These are phyloP conservation scores for Nylanderia fulva DNA, from an alignment of 1,140 invertebrate species.

Conservation along the genomic window DNA sequence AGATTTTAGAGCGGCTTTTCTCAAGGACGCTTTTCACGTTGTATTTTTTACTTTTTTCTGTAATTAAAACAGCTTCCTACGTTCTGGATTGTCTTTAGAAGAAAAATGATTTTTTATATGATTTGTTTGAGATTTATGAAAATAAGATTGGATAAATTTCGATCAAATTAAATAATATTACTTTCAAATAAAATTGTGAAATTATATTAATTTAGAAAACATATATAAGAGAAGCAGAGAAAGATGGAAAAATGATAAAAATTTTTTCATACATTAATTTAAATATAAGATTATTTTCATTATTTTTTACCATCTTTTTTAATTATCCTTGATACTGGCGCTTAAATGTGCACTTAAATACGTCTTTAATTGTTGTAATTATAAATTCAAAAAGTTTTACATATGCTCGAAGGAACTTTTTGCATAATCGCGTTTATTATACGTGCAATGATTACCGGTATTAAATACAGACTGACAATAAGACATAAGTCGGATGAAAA, in stretches of 20 bases:
- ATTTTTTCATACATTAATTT: background rate
- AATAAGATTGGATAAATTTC: background rate
- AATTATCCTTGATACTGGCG: background rate
- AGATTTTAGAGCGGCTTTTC: background rate
- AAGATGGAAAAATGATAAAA: too few species aligned
- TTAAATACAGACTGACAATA: conserved; percentile 16
- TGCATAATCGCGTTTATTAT: conserved; percentile 33
- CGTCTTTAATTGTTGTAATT: background rate
- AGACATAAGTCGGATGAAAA: conserved; percentile 27
- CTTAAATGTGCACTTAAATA: background rate
- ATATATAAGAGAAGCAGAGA: background rate
- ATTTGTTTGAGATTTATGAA: background rate
- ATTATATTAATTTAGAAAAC: background rate
- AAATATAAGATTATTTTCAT: background rate
- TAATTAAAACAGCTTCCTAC: background rate
- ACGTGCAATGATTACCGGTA: background rate
- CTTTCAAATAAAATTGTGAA: background rate
- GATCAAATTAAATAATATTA: background rate
- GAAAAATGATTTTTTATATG: background rate
- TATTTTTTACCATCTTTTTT: background rate
- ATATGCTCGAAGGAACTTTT: background rate
- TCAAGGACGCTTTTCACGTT: background rate
- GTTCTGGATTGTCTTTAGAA: background rate
- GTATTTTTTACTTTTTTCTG: conserved; percentile 7
- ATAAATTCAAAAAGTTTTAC: conserved; percentile 12